Evolutionary conservation across 2,797 vertebrate species (phyloP).

Genomic region (Micropoecilia bifurca): DNA sequence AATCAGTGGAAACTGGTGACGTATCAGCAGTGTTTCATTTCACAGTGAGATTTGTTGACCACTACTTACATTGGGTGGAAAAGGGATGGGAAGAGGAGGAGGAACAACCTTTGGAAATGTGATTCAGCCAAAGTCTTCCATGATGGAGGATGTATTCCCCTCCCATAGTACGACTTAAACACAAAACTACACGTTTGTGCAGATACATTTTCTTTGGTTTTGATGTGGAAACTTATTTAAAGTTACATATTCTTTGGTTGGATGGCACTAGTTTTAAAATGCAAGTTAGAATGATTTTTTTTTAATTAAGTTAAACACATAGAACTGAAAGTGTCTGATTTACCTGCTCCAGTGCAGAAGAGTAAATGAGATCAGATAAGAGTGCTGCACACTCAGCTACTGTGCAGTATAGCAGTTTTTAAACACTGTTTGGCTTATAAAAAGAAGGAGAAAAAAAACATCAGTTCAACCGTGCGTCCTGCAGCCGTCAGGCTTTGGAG

Average conservation of each 20-base stretch:
- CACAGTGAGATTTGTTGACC: background rate
- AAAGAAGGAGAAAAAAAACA: background rate
- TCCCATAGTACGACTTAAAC: slow-evolving; percentile 27
- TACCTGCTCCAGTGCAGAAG: slow-evolving; percentile 47
- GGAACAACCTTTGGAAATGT: background rate
- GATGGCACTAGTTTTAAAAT: slow-evolving; percentile 33
- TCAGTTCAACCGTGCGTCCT: slow-evolving; percentile 25
- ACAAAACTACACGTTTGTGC: slow-evolving; percentile 19
- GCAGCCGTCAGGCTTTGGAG: slow-evolving; percentile 89
- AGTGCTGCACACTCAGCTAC: slow-evolving; percentile 48
- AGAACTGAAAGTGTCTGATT: slow-evolving; percentile 44
- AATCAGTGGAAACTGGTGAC: background rate
- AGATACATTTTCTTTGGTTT: slow-evolving; percentile 66
- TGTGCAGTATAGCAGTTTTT: slow-evolving; percentile 21
- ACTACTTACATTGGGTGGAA: background rate
- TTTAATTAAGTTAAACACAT: slow-evolving; percentile 19
- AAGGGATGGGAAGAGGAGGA: background rate
- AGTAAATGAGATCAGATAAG: slow-evolving; percentile 57
- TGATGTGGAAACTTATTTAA: slow-evolving; percentile 34
- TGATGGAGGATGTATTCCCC: background rate
- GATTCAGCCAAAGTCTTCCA: slow-evolving; percentile 1
- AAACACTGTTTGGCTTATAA: slow-evolving; percentile 25
- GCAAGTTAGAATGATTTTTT: slow-evolving; percentile 25
- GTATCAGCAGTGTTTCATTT: background rate
- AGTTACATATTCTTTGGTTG: slow-evolving; percentile 68